Percentiles rank a stretch among this genome's conserved stretches.
Conservation (phyloP, 2,888 invertebrate species). For the Cephus runcator region DNA sequence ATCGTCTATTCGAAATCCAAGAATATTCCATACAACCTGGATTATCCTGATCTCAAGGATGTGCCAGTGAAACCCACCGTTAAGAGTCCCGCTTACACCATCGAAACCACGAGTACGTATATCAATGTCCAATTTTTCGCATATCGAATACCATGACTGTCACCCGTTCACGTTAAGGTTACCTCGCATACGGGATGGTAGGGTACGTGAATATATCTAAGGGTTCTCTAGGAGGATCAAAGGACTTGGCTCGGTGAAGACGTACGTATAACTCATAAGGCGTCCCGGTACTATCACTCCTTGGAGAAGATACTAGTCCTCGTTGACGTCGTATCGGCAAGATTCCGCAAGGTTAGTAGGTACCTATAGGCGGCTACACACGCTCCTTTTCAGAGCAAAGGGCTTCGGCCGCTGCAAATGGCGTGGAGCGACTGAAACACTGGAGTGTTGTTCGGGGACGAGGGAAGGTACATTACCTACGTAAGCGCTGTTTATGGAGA, state of each 20-base stretch:
- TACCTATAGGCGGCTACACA: neutral
- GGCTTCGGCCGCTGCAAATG: neutral
- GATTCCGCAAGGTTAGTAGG: neutral
- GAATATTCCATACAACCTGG: neutral
- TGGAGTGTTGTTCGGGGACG: neutral
- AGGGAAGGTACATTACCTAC: conserved; percentile 29
- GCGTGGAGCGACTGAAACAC: neutral
- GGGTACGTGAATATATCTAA: conserved; percentile 9
- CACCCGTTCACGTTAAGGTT: neutral
- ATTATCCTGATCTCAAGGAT: neutral
- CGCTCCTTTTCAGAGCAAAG: neutral
- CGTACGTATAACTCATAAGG: neutral
- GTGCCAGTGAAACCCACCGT: neutral
- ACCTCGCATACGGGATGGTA: neutral
- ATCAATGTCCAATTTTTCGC: neutral
- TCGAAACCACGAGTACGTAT: neutral
- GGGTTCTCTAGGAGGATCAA: conserved; percentile 39
- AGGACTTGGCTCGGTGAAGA: neutral
- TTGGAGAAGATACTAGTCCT: neutral
- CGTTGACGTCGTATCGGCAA: neutral
- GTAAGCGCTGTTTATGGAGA: conserved; percentile 63
- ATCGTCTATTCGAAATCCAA: neutral
- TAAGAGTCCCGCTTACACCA: neutral
- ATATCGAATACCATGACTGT: too few relatives aligned
- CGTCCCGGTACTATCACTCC: neutral